Conservation (phyloP, 1,140 invertebrate genomes). For the Micrasema minimum region DNA sequence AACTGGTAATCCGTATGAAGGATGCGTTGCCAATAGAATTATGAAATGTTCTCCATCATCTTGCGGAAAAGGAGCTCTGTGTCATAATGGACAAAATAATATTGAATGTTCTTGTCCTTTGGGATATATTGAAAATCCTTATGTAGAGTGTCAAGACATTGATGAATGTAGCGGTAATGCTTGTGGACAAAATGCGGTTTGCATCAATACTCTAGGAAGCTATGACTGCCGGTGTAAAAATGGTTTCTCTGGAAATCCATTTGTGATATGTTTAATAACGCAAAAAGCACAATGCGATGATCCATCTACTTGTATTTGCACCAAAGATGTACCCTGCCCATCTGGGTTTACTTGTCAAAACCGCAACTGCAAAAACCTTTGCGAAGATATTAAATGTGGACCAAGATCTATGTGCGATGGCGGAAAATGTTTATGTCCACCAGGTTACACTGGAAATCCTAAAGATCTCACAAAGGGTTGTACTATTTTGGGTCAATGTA, state of each 20-base stretch:
- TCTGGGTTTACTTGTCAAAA: constrained; percentile 77
- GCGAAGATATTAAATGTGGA: constrained; percentile 79
- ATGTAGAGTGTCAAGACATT: constrained; percentile 85
- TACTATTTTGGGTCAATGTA: constrained; percentile 76
- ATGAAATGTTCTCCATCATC: constrained; percentile 77
- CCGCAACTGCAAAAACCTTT: constrained; percentile 79
- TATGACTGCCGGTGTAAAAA: constrained; percentile 89
- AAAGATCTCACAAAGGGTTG: constrained; percentile 77
- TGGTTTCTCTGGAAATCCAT: constrained; percentile 86
- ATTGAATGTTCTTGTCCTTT: constrained; percentile 85
- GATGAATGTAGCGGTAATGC: constrained; percentile 85
- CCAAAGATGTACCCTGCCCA: constrained; percentile 76
- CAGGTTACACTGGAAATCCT: constrained; percentile 82
- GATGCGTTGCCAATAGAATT: constrained; percentile 76
- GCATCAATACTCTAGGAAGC: constrained; percentile 87
- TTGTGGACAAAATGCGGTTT: constrained; percentile 87
- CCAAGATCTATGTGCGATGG: constrained; percentile 83
- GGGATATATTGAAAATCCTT: constrained; percentile 88
- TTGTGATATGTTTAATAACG: constrained; percentile 77
- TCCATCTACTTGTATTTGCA: constrained; percentile 76
- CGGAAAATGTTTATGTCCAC: constrained; percentile 82
- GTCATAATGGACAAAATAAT: constrained; percentile 75
- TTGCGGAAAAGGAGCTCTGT: constrained; percentile 84
- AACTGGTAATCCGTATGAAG: constrained; percentile 87
- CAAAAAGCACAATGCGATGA: constrained; percentile 76